These are phyloP conservation scores for Cossypha dichroa DNA, from an alignment of 2,797 vertebrate genomes.

Conservation along the genomic window DNA sequence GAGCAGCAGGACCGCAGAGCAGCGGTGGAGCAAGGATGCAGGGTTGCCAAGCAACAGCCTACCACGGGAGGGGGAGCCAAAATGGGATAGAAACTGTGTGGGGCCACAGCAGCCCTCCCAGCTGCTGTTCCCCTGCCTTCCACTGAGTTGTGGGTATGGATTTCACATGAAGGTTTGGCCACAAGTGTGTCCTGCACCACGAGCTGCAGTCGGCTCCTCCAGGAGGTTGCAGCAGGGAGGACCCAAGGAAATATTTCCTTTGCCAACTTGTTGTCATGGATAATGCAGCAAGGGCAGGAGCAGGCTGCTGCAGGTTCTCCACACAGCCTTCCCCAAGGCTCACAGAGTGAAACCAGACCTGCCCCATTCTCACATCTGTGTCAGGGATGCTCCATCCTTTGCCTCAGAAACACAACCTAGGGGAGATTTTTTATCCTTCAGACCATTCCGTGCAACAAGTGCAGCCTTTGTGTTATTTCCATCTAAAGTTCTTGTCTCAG, in stretches of 20 bases:
- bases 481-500: neutral
- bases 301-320: neutral
- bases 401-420: accelerated
- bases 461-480: neutral
- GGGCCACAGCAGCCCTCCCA: neutral
- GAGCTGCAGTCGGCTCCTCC: neutral
- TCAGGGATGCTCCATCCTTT: neutral
- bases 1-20: neutral
- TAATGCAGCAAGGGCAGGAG: neutral
- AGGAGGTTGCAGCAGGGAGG: neutral
- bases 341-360: neutral
- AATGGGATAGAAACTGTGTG: neutral
- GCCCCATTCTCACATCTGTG: neutral
- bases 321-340: neutral
- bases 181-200: neutral
- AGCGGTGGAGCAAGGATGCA: conserved; percentile 17
- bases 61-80: neutral
- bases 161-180: neutral
- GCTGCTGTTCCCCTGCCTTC: neutral
- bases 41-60: conserved; percentile 54
- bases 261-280: conserved; percentile 3
- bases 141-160: neutral
- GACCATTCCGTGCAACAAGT: neutral
- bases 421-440: neutral
- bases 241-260: neutral